Conservation (phyloP, 2,113 vertebrate species). For the Percopsis transmontana region DNA sequence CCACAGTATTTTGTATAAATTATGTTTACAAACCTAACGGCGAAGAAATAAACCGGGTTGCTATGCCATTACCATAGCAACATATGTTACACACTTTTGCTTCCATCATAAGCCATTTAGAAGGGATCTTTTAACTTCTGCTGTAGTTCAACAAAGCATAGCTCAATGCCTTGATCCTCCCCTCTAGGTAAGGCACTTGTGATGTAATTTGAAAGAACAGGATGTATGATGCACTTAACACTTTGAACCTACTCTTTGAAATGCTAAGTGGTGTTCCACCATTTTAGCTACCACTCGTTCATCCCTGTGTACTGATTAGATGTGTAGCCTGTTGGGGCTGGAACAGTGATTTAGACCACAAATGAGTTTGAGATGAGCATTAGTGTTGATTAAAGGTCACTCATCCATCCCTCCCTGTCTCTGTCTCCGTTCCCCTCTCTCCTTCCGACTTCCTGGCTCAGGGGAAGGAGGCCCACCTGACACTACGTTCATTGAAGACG, state of each 20-base stretch:
- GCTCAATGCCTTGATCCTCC: background rate
- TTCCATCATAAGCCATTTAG: too few relatives aligned
- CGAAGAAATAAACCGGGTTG: too few relatives aligned
- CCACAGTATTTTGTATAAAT: too few relatives aligned
- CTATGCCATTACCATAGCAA: too few relatives aligned
- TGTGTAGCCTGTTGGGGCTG: slow-evolving; percentile 1
- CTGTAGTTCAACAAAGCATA: slow-evolving; percentile 6
- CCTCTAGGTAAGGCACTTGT: background rate
- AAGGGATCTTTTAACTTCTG: too few relatives aligned
- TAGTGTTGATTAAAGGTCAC: background rate
- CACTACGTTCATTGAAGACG: slow-evolving; percentile 98
- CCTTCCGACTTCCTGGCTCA: slow-evolving; percentile 59
- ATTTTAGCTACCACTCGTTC: slow-evolving; percentile 2
- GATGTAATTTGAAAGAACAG: background rate
- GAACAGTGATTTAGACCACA: background rate
- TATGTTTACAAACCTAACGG: too few relatives aligned
- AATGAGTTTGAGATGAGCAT: slow-evolving; percentile 3
- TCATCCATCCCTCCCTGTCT: background rate
- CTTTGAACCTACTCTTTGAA: slow-evolving; percentile 12
- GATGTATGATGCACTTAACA: background rate
- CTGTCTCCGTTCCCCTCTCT: slow-evolving; percentile 5
- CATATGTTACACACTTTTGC: too few relatives aligned
- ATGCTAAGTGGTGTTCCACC: background rate
- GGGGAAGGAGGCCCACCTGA: slow-evolving; percentile 94
- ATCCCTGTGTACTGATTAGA: slow-evolving; percentile 3